phyloP scores from a whole-genome alignment of 2,797 vertebrate genomes.

The Catamblyrhynchus diadema region DNA sequence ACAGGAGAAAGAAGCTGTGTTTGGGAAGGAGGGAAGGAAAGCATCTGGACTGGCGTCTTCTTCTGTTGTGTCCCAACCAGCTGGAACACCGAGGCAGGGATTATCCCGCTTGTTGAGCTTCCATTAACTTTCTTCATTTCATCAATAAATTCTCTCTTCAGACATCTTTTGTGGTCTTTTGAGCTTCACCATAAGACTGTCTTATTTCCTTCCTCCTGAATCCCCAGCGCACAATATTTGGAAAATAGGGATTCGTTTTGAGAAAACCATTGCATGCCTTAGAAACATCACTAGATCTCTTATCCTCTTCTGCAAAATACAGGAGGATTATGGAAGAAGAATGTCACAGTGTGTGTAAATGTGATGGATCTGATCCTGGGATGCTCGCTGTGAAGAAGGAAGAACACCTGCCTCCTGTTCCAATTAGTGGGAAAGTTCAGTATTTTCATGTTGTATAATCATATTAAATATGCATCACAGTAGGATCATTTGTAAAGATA shows the following conservation, averaged over 20 bases:
- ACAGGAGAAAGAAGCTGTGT: neutral
- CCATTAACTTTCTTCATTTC: neutral
- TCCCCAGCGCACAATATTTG: neutral
- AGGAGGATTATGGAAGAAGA: neutral
- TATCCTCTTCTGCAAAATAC: neutral
- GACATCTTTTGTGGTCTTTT: neutral
- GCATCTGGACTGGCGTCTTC: neutral
- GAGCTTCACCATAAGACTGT: neutral
- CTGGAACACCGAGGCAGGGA: neutral
- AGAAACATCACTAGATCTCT: neutral
- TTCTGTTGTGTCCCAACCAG: neutral
- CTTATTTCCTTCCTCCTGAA: neutral
- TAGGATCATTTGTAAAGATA: neutral
- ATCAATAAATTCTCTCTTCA: neutral
- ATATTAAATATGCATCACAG: neutral
- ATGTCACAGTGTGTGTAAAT: neutral
- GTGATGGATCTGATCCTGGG: neutral
- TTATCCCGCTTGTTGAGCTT: neutral
- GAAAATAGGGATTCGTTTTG: neutral
- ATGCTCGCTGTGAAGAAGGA: neutral
- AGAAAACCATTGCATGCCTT: neutral
- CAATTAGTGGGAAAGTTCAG: neutral
- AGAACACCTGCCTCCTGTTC: neutral
- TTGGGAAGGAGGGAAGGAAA: slow-evolving; percentile 8
- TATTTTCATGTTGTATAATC: neutral